Base-by-base conservation (phyloP, 2,888 invertebrate genomes). In the Spisula solida region DNA sequence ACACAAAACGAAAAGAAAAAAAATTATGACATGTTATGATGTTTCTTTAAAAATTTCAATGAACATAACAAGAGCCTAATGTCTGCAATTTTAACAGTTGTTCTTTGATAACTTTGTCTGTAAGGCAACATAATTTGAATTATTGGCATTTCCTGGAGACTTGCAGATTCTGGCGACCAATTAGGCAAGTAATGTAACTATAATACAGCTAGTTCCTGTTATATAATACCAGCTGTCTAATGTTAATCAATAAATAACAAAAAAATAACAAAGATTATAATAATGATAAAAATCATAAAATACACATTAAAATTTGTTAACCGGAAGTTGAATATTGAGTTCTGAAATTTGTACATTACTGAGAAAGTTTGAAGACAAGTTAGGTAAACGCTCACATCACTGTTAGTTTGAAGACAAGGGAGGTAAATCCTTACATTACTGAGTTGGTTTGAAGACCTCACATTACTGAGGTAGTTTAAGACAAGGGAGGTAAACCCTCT, bases 101-200 rank as follows among this genome's bases (percentile, higher is more conserved):
- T 60, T n/a, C 25, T 10, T n/a, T 25, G 60, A 25, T 66, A 66
- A 6, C 25, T 25, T 4, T n/a, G 10, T 8, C 1, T 66, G 60
- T 51, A 66, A 66, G n/a, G n/a, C 60, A 66, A 66, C 60, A 25
- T 25, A 66, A n/a, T 66, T 12, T 0, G 60, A 66, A 25, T 66
- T 66, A 66, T 66, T 66, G 60, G 60, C 60, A 66, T n/a, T 66
- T 66, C 25, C 12, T 25, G 60, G 60, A 66, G 60, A 66, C 60
- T 66, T 66, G 60, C n/a, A 66, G 60, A 25, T 66, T 66, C 60
- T 1, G 0, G 2, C 25, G 0, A 66, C 25, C 60, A 66, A 66
- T 66, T 66, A 66, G n/a, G n/a, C 60, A 66, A 25, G 60, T 0
- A 5, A 66, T 66, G 4, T 25, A 66, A 66, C 25, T 66, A n/a